These are phyloP conservation scores for Chelonus formosanus DNA, from an alignment of 2,888 invertebrate genomes.

Conservation along the genomic window DNA sequence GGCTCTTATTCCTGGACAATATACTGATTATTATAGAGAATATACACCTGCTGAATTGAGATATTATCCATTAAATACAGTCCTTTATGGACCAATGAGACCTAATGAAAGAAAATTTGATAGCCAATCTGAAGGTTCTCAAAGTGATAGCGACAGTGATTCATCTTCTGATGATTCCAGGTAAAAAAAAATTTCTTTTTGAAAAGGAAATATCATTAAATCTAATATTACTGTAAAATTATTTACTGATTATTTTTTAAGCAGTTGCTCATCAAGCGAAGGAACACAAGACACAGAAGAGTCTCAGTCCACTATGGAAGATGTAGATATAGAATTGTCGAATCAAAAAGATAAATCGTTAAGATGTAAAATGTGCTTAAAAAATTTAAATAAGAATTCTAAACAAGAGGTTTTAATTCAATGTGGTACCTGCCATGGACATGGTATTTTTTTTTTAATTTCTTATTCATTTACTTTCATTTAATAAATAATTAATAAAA, in stretches of 20 bases:
- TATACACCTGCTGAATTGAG: constrained; percentile 88
- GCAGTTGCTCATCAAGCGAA: constrained; percentile 64
- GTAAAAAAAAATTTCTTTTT: constrained; percentile 45
- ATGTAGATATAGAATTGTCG: constrained; percentile 60
- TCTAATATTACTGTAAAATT: too few species aligned
- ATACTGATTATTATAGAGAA: constrained; percentile 82
- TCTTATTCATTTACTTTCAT: not conserved
- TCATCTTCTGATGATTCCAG: constrained; percentile 67
- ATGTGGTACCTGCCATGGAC: constrained; percentile 71
- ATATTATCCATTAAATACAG: constrained; percentile 92
- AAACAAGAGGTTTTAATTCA: constrained; percentile 69
- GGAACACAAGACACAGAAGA: constrained; percentile 64
- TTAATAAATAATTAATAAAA: not conserved
- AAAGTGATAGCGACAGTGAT: constrained; percentile 63
- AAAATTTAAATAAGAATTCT: constrained; percentile 65
- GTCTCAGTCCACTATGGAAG: constrained; percentile 63
- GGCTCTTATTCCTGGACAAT: constrained; percentile 96
- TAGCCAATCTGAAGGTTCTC: constrained; percentile 69
- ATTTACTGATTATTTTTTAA: constrained; percentile 24
- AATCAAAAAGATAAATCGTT: constrained; percentile 57
- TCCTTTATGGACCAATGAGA: constrained; percentile 73
- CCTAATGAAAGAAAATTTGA: constrained; percentile 66
- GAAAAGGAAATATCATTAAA: too few species aligned
- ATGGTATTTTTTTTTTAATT: constrained; percentile 65
- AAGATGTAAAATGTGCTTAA: constrained; percentile 67